These are phyloP conservation scores for Pachyramphus minor DNA, from an alignment of 2,113 vertebrate species.

Conservation along the genomic window DNA sequence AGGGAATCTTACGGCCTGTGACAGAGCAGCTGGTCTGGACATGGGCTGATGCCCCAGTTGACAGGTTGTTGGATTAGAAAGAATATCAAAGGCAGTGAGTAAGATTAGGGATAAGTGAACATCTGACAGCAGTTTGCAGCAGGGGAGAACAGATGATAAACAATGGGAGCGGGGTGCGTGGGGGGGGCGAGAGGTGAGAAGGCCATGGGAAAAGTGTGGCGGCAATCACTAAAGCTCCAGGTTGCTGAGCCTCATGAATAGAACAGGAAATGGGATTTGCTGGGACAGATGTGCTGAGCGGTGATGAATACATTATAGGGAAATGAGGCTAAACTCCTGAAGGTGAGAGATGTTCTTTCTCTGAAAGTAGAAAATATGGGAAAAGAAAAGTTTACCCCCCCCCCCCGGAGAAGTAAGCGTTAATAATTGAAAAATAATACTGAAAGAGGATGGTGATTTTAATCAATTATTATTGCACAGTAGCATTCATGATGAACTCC, in stretches of 20 bases:
- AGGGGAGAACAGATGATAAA: constrained; percentile 78
- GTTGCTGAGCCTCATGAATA: constrained; percentile 75
- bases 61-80: constrained; percentile 78
- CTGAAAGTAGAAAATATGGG: not conserved
- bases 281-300: constrained; percentile 73
- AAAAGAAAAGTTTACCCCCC: not conserved
- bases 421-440: not conserved
- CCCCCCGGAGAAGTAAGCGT: not conserved
- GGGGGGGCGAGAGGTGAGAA: constrained; percentile 72
- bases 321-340: constrained; percentile 61
- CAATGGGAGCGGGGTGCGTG: constrained; percentile 66
- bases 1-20: constrained; percentile 63
- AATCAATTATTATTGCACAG: not conserved
- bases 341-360: constrained; percentile 57
- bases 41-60: constrained; percentile 73
- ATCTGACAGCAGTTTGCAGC: constrained; percentile 76
- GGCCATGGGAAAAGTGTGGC: constrained; percentile 79
- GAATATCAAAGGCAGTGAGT: constrained; percentile 75
- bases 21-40: constrained; percentile 76
- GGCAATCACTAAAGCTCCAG: constrained; percentile 73
- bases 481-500: not conserved
- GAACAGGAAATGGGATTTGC: constrained; percentile 78
- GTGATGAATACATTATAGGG: constrained; percentile 73
- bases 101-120: constrained; percentile 76
- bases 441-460: not conserved